Evolutionary conservation across 2,113 vertebrate species (phyloP).

Genomic region (Oreochromis niloticus): DNA sequence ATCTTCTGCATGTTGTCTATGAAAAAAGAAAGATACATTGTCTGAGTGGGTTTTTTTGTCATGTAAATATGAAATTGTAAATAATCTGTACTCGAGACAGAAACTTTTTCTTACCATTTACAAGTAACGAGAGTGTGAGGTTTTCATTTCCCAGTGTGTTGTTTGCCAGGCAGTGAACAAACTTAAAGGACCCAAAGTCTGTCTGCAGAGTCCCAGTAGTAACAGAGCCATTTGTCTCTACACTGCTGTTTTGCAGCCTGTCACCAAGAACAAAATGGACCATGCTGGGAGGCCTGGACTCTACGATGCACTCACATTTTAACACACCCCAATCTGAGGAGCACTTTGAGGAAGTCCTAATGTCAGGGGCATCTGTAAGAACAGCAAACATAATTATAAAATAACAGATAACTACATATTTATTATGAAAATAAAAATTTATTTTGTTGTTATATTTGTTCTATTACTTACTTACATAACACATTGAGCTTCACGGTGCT

Average conservation of each 20-base stretch:
- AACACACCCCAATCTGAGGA: neutral
- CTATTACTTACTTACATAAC: slow-evolving; percentile 40
- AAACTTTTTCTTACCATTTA: neutral
- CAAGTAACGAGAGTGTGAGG: slow-evolving; percentile 9
- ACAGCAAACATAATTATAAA: neutral
- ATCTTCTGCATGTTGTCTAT: slow-evolving; percentile 28
- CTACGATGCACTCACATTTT: slow-evolving; percentile 58
- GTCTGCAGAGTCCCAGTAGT: slow-evolving; percentile 25
- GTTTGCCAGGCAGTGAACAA: too few species aligned
- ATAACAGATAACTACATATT: neutral
- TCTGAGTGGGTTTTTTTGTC: neutral
- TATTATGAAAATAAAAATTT: neutral
- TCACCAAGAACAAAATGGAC: slow-evolving; percentile 43
- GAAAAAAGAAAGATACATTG: neutral
- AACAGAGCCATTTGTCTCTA: slow-evolving; percentile 15
- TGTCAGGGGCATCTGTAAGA: slow-evolving; percentile 58
- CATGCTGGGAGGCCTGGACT: slow-evolving; percentile 53
- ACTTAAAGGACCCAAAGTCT: too few species aligned
- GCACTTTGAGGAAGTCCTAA: slow-evolving; percentile 52
- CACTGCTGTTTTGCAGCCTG: neutral
- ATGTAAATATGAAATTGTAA: neutral
- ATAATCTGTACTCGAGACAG: neutral
- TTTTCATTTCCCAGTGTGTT: slow-evolving; percentile 1
- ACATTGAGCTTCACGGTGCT: slow-evolving; percentile 24
- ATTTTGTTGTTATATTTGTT: neutral